These are phyloP conservation scores for Trichogramma dendrolimi DNA, from an alignment of 2,888 invertebrate species.

Conservation along the genomic window DNA sequence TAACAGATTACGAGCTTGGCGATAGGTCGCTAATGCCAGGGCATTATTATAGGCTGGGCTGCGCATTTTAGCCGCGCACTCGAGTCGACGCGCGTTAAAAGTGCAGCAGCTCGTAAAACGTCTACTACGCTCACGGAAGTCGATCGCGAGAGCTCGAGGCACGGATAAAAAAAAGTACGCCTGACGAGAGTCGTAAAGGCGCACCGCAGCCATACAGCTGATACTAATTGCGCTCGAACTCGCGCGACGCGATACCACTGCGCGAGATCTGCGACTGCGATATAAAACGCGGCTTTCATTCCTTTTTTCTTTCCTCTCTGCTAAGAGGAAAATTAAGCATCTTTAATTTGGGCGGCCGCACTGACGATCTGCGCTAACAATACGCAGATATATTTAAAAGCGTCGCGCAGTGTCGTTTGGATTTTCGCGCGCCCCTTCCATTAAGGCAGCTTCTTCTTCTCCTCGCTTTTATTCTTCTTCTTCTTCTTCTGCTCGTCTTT, in stretches of 20 bases:
- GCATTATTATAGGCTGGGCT: too few relatives aligned
- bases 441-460: constrained; percentile 16
- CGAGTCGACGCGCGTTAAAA: too few relatives aligned
- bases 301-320: too few relatives aligned
- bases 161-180: too few relatives aligned
- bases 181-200: not conserved
- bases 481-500: not conserved
- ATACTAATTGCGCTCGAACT: constrained; percentile 29
- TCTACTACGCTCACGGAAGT: too few relatives aligned
- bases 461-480: not conserved
- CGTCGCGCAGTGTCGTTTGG: constrained; percentile 33
- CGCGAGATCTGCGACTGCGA: too few relatives aligned
- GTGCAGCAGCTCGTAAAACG: too few relatives aligned
- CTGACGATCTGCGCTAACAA: constrained; percentile 34
- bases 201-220: not conserved
- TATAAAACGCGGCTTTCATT: too few relatives aligned
- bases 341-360: constrained; percentile 44
- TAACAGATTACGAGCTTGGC: too few relatives aligned
- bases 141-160: too few relatives aligned
- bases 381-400: constrained; percentile 45
- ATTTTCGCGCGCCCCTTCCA: constrained; percentile 32
- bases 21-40: too few relatives aligned
- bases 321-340: constrained; percentile 44
- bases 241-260: constrained; percentile 4
- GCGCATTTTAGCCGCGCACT: too few relatives aligned